Conservation (phyloP, 2,888 invertebrate genomes). For the Dynastes grantii region DNA sequence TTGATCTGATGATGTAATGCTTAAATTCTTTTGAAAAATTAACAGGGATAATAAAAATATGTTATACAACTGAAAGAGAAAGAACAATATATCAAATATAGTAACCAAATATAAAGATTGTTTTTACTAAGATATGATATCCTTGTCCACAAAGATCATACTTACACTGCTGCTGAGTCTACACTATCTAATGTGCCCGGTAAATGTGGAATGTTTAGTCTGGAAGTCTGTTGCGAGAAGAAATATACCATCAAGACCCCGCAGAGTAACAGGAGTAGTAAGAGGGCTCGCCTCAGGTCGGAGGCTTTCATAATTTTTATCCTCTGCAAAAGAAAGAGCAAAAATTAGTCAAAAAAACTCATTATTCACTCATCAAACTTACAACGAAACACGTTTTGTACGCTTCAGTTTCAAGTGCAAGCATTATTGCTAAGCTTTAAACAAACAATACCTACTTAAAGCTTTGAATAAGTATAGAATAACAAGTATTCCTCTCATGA, state of each 20-base stretch:
- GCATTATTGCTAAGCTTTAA: background rate
- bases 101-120: no score
- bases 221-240: constrained; percentile 69
- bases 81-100: no score
- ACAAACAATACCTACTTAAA: background rate
- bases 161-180: constrained; percentile 45
- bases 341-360: background rate
- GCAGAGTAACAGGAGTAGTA: constrained; percentile 72
- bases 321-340: constrained; percentile 64
- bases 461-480: background rate
- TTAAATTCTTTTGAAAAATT: no score
- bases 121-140: no score
- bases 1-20: no score
- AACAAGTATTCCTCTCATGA: background rate
- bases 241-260: constrained; percentile 72
- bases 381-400: no score
- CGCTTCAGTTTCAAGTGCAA: background rate
- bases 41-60: no score
- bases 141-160: background rate
- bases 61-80: no score
- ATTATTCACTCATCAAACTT: no score
- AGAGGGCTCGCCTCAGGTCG: constrained; percentile 73
- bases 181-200: constrained; percentile 22
- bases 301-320: constrained; percentile 71
- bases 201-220: constrained; percentile 45